Evolutionary conservation across 1,140 invertebrate genomes (phyloP).

Genomic region (Colletes gigas): DNA sequence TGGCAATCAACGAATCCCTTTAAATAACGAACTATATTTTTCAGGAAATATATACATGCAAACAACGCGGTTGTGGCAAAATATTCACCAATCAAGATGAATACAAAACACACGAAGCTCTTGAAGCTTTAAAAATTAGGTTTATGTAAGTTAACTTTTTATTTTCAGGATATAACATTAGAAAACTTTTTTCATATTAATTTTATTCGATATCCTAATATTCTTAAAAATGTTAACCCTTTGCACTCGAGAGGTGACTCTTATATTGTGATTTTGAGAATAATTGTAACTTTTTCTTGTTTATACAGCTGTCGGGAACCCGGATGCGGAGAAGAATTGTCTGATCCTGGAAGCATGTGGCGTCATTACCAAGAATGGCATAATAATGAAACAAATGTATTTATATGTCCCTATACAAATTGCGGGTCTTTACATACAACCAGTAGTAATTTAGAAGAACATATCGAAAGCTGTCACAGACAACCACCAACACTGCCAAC

Average conservation of each 20-base stretch:
- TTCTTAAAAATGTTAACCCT: no score
- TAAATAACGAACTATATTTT: conserved; percentile 36
- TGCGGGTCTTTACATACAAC: conserved; percentile 74
- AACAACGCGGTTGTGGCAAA: conserved; percentile 77
- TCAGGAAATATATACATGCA: conserved; percentile 78
- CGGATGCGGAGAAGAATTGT: conserved; percentile 78
- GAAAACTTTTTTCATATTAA: not conserved
- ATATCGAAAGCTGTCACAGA: conserved; percentile 77
- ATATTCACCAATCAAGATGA: conserved; percentile 79
- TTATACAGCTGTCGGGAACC: conserved; percentile 76
- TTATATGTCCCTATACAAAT: conserved; percentile 78
- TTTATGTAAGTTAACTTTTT: conserved; percentile 71
- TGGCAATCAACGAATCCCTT: conserved; percentile 6
- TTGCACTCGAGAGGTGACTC: no score
- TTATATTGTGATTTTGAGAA: not conserved
- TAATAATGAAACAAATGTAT: conserved; percentile 77
- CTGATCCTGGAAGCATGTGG: conserved; percentile 80
- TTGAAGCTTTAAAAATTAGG: conserved; percentile 77
- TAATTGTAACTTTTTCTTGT: not conserved
- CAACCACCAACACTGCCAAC: conserved; percentile 73
- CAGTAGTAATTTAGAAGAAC: conserved; percentile 76
- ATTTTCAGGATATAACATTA: not conserved
- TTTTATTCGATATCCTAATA: no score
- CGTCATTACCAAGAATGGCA: conserved; percentile 80
- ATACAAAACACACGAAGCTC: conserved; percentile 76